Conservation (phyloP, 2,797 vertebrate species). For the Remorina albescens region DNA sequence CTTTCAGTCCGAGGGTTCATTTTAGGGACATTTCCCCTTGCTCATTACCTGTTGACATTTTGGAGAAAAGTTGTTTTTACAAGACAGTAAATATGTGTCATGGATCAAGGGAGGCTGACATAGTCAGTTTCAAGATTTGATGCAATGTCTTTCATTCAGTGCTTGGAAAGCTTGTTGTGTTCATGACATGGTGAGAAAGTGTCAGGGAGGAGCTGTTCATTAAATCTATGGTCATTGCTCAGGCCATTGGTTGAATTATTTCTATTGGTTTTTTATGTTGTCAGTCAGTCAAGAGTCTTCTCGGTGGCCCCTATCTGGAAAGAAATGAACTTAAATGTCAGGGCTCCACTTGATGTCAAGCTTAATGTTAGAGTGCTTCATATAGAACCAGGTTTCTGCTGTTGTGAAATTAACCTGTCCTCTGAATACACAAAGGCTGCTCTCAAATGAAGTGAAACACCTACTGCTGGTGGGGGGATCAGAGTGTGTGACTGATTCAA, state of each 20-base stretch:
- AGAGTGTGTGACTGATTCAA: conserved; percentile 20
- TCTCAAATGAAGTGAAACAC: conserved; percentile 29
- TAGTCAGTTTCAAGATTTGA: conserved; percentile 28
- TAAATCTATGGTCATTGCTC: conserved; percentile 20
- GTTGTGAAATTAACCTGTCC: conserved; percentile 23
- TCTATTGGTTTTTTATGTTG: background rate
- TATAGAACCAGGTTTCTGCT: conserved; percentile 6
- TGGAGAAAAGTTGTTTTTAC: conserved; percentile 8
- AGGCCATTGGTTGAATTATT: background rate
- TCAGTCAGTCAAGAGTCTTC: background rate
- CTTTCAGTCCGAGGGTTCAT: background rate
- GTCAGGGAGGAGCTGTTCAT: conserved; percentile 18
- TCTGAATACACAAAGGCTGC: conserved; percentile 16
- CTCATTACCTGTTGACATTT: conserved; percentile 25
- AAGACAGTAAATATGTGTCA: conserved; percentile 17
- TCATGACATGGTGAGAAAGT: conserved; percentile 1
- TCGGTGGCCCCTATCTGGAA: conserved; percentile 14
- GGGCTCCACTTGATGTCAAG: background rate
- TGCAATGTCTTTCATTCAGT: conserved; percentile 16
- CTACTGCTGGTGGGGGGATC: conserved; percentile 30
- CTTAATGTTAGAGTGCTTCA: conserved; percentile 21
- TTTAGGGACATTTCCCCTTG: conserved; percentile 16
- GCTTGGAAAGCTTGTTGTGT: background rate
- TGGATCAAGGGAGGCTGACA: conserved; percentile 40
- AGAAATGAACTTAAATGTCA: conserved; percentile 44